phyloP scores from a whole-genome alignment of 2,888 invertebrate species.

The Criorhina ranunculi region DNA sequence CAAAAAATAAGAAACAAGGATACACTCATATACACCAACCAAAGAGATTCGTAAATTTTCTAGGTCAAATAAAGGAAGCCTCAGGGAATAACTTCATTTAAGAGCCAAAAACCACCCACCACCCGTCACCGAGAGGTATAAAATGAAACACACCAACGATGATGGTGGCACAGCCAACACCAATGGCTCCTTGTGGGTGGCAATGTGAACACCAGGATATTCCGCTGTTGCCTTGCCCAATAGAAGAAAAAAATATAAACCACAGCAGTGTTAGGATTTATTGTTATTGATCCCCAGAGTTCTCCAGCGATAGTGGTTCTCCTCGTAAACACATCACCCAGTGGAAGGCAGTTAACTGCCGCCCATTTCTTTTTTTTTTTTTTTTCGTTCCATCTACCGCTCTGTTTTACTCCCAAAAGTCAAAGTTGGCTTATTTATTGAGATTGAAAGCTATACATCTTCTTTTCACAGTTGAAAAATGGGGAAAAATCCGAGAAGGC shows the following conservation, averaged over 20 bases:
- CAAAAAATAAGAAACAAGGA: background rate
- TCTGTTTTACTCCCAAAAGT: slow-evolving; percentile 60
- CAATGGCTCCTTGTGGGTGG: slow-evolving; percentile 30
- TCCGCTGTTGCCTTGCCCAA: slow-evolving; percentile 8
- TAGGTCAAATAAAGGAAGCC: slow-evolving; percentile 55
- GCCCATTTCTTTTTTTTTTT: slow-evolving; percentile 45
- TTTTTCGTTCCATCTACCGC: slow-evolving; percentile 20
- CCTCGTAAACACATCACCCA: slow-evolving; percentile 75
- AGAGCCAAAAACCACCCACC: slow-evolving; percentile 22
- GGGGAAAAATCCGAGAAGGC: slow-evolving; percentile 30
- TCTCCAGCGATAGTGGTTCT: slow-evolving; percentile 62
- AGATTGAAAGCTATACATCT: slow-evolving; percentile 76
- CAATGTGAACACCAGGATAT: slow-evolving; percentile 29
- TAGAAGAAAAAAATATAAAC: slow-evolving; percentile 59
- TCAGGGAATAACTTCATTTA: slow-evolving; percentile 49
- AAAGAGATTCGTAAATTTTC: slow-evolving; percentile 42
- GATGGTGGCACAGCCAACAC: slow-evolving; percentile 28
- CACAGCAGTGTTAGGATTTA: slow-evolving; percentile 76
- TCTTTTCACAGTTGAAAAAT: slow-evolving; percentile 68
- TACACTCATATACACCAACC: background rate
- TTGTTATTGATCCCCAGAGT: slow-evolving; percentile 75
- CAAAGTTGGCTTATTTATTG: slow-evolving; percentile 76
- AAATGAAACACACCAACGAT: slow-evolving; percentile 28
- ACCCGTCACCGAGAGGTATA: background rate
- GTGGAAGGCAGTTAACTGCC: slow-evolving; percentile 62